Percentiles rank a stretch among this genome's conserved stretches.
phyloP scores from a whole-genome alignment of 2,888 invertebrate species.

The Pyrocoelia pectoralis region DNA sequence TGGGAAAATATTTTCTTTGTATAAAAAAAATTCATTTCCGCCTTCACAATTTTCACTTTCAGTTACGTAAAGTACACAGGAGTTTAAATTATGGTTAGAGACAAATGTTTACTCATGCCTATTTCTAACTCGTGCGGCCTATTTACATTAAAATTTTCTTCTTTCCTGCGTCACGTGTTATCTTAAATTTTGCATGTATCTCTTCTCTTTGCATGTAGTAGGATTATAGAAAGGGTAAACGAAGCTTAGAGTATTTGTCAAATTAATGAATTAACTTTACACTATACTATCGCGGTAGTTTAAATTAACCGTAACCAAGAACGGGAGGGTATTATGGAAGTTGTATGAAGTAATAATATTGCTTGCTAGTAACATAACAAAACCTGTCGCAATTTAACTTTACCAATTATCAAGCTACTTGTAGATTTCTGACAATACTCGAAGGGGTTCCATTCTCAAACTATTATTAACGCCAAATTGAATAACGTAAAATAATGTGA shows the following conservation, averaged over 20 bases:
- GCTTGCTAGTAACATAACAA: conserved; percentile 18
- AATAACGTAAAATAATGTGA: conserved; percentile 1
- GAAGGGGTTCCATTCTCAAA: conserved; percentile 11
- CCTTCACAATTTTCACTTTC: background rate
- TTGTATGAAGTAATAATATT: conserved; percentile 22
- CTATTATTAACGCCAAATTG: conserved; percentile 1
- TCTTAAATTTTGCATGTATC: too few relatives aligned
- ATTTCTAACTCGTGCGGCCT: background rate
- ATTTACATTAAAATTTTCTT: background rate
- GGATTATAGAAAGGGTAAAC: background rate
- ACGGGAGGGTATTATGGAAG: conserved; percentile 11
- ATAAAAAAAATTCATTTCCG: background rate
- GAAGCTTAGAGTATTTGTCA: background rate
- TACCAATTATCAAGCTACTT: conserved; percentile 25
- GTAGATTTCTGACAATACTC: conserved; percentile 15
- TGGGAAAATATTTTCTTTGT: background rate
- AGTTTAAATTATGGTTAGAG: background rate
- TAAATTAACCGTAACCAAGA: conserved; percentile 14
- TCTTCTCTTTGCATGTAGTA: too few relatives aligned
- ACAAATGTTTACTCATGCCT: background rate
- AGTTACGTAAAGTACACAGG: background rate
- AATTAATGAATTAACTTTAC: conserved; percentile 9
- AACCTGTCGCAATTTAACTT: conserved; percentile 30
- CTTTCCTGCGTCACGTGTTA: background rate
- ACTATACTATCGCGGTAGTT: conserved; percentile 5